These are phyloP conservation scores for Polydrusus cervinus DNA, from an alignment of 2,888 invertebrate species.

Conservation along the genomic window DNA sequence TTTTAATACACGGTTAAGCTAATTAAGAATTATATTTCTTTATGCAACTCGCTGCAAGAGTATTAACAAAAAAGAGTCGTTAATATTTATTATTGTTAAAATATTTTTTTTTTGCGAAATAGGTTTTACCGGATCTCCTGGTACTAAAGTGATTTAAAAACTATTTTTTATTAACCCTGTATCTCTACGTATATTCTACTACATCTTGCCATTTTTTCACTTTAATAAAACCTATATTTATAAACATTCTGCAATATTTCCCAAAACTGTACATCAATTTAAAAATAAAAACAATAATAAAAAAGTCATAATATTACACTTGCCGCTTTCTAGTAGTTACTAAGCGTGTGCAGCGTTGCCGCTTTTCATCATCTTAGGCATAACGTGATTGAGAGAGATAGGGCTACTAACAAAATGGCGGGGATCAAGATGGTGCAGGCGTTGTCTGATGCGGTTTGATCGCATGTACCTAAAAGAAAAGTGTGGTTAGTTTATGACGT, in stretches of 20 bases:
- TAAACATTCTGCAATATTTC: constrained; percentile 12
- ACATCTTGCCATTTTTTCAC: neutral
- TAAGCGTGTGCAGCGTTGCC: constrained; percentile 62
- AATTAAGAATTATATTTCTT: too few species aligned
- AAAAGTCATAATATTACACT: constrained; percentile 40
- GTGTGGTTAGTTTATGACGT: too few species aligned
- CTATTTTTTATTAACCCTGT: too few species aligned
- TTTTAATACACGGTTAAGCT: too few species aligned
- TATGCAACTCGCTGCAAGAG: too few species aligned
- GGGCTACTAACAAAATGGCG: constrained; percentile 60
- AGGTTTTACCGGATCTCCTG: too few species aligned
- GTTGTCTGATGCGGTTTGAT: constrained; percentile 59
- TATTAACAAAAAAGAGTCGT: too few species aligned
- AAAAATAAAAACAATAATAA: constrained; percentile 54
- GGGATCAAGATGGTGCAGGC: constrained; percentile 61
- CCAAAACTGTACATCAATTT: constrained; percentile 20
- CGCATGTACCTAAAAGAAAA: constrained; percentile 62
- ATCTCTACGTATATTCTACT: neutral
- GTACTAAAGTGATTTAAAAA: neutral
- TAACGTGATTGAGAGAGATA: constrained; percentile 59
- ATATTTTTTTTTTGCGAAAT: too few species aligned
- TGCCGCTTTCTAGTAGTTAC: constrained; percentile 60
- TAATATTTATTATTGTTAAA: too few species aligned
- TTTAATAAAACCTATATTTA: neutral
- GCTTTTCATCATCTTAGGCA: constrained; percentile 66